Evolutionary conservation across 1,140 invertebrate species (phyloP).

Genomic region (Delia radicum): DNA sequence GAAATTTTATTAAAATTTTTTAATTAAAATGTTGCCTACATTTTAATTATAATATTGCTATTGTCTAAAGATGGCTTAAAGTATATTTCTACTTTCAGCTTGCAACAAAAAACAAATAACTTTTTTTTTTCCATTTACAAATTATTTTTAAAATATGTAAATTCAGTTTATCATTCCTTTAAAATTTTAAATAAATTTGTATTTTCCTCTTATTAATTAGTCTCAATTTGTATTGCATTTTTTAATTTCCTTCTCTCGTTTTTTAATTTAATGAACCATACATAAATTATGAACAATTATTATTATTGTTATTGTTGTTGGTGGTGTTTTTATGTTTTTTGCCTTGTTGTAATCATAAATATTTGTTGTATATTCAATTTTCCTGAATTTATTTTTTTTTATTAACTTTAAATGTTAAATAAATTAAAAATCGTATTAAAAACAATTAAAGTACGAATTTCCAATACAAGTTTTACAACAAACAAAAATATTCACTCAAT

Average conservation of each 20-base stretch:
- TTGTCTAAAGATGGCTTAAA: no score
- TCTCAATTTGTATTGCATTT: background rate
- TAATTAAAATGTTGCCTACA: no score
- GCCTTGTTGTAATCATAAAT: no score
- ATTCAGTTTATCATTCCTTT: no score
- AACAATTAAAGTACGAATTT: constrained; percentile 22
- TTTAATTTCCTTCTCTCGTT: background rate
- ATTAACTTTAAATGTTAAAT: constrained; percentile 1
- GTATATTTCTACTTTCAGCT: no score
- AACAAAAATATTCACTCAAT: background rate
- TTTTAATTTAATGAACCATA: background rate
- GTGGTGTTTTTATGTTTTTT: background rate
- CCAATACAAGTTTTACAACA: background rate
- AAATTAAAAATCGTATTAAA: constrained; percentile 21
- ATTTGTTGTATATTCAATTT: background rate
- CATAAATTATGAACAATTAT: background rate
- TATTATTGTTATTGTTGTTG: no score
- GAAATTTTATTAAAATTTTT: no score
- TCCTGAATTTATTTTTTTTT: background rate
- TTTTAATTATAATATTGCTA: no score
- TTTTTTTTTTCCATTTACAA: no score
- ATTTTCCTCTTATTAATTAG: background rate
- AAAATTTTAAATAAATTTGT: no score
- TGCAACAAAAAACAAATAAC: no score
- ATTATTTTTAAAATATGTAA: no score